Percentiles rank a stretch among this genome's conserved stretches.
These are phyloP conservation scores for Brienomyrus brachyistius DNA, from an alignment of 2,113 vertebrate species.

Conservation along the genomic window DNA sequence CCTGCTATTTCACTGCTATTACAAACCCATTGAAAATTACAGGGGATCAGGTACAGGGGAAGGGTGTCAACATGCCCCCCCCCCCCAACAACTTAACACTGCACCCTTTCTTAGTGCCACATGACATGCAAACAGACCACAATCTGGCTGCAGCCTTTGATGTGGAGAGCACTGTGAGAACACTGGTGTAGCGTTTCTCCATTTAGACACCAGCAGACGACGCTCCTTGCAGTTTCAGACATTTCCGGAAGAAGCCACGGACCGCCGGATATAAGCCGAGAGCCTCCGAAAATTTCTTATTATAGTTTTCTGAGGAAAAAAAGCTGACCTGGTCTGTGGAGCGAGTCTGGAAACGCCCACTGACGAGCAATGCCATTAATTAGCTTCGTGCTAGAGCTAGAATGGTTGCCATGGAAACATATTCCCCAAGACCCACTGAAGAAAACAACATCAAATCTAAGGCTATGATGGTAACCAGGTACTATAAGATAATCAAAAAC, in stretches of 20 bases:
- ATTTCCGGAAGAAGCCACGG: not conserved
- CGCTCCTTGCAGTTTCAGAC: not conserved
- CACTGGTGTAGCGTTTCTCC: not conserved
- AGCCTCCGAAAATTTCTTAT: not conserved
- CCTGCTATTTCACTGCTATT: not conserved
- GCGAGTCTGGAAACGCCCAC: not conserved
- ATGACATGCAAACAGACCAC: not conserved
- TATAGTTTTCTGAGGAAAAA: not conserved
- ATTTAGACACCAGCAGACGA: not conserved
- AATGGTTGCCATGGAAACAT: conserved; percentile 16
- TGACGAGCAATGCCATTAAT: conserved; percentile 3
- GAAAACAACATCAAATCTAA: not conserved
- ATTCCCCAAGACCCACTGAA: conserved; percentile 4
- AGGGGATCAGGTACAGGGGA: not conserved
- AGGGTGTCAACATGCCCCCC: not conserved
- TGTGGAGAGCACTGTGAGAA: too few species aligned
- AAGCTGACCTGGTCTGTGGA: not conserved
- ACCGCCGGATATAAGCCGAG: not conserved
- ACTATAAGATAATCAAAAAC: not conserved
- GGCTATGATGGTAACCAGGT: not conserved
- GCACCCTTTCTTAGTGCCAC: not conserved
- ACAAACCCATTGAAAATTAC: not conserved
- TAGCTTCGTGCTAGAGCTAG: not conserved
- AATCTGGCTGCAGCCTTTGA: not conserved
- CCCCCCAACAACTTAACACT: not conserved